These are phyloP conservation scores for Drosophila obscura DNA, from an alignment of 1,140 invertebrate species.

Conservation along the genomic window DNA sequence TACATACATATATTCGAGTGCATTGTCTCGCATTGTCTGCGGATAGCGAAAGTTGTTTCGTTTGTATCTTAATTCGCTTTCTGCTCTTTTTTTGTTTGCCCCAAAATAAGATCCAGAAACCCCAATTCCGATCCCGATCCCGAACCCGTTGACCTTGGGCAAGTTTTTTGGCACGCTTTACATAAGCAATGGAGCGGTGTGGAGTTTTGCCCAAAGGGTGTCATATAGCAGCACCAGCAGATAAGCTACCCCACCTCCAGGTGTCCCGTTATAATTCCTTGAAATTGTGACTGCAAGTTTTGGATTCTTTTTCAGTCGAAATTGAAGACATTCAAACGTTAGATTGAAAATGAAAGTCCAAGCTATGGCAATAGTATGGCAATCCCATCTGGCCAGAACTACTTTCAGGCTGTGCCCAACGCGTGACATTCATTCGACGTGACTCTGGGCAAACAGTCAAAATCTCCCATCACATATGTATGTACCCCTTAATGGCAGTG, in stretches of 20 bases:
- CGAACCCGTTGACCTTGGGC: conserved; percentile 48
- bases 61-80: not conserved
- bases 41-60: not conserved
- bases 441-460: conserved; percentile 50
- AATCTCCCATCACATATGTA: not conserved
- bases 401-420: conserved; percentile 27
- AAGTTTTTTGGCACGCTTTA: conserved; percentile 53
- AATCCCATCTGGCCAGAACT: conserved; percentile 3
- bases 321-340: too few species aligned
- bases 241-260: not conserved
- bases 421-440: conserved; percentile 43
- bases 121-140: not conserved
- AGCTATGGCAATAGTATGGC: conserved; percentile 21
- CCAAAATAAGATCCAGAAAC: conserved; percentile 5
- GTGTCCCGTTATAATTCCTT: conserved; percentile 10
- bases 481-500: conserved; percentile 12
- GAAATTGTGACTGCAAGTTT: not conserved
- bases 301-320: too few species aligned
- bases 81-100: conserved; percentile 1
- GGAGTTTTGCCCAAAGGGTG: conserved; percentile 35
- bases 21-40: not conserved
- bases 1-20: not conserved
- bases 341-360: not conserved
- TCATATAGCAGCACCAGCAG: conserved; percentile 16
- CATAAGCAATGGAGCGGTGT: conserved; percentile 27